Evolutionary conservation across 2,888 invertebrate species (phyloP), one percentile per base, ranked within the genome.

Genomic region (Andrena chrysosceles): DNA sequence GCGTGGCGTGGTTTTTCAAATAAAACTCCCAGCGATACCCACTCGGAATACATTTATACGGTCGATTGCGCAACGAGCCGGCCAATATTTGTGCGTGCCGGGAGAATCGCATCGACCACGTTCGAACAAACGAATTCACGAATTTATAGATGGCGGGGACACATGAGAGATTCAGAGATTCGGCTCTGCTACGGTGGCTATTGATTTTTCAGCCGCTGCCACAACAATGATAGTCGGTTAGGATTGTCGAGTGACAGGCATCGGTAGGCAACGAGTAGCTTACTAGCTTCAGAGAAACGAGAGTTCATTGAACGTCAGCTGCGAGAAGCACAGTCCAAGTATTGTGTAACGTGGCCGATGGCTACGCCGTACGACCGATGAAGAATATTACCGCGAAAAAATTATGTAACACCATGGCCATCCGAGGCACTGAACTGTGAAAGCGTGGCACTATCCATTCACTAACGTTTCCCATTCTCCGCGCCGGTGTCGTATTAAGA

Each of bases 151-250:
- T 35, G 54, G 23, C 26, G 42, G 52, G 71, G 10, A 54, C 29
- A 26, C 33, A n/a, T 13, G 26, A 13, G 31, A 20, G 35, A 74
- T 42, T 71, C 62, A 56, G 75, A 71, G 71, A 81, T 83, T 81
- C 66, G 79, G 83, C 83, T 82, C 71, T 66, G 70, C 35, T n/a
- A 70, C 31, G 70, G 31, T 35, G 86, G 70, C 56, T 87, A 87
- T 87, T 81, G 87, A 87, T 87, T 84, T 87, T 86, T 87, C 77
- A 70, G 63, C 64, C 56, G 78, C 68, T 72, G 73, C 62, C 68
- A 59, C 75, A 77, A 83, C 75, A 81, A 87, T 85, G 76, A 84
- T 85, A 66, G 64, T 48, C 71, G 76, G 23, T 79, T 81, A 69
- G 74, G 62, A 73, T 81, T 85, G 77, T 80, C 29, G 64, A 64